Conservation (phyloP, 1,140 invertebrate genomes). For the Procambarus virginalis region DNA sequence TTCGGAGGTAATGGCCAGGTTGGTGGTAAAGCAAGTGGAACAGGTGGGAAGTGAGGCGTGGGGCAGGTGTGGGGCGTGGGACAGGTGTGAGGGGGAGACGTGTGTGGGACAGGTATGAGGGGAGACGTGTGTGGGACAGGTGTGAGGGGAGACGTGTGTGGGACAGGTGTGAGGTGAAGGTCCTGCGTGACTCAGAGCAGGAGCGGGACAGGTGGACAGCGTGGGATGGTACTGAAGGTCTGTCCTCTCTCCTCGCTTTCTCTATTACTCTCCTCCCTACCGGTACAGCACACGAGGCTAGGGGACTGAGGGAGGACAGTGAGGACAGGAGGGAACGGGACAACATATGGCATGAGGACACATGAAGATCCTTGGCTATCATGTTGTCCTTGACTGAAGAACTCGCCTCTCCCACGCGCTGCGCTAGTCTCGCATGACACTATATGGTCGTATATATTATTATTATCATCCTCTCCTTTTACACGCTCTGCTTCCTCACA, state of each 20-base stretch:
- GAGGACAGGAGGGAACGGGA: background rate
- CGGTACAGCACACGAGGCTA: background rate
- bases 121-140: background rate
- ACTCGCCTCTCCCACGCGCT: constrained; percentile 21
- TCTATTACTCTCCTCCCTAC: background rate
- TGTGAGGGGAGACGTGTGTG: too few species aligned
- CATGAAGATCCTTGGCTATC: background rate
- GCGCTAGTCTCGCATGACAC: background rate
- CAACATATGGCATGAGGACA: constrained; percentile 29
- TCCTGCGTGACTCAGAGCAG: too few species aligned
- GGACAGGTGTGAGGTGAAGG: too few species aligned
- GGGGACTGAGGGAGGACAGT: background rate
- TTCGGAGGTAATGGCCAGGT: background rate
- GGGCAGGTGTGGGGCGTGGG: too few species aligned
- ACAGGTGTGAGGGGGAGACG: too few species aligned
- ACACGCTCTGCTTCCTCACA: background rate
- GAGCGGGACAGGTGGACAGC: too few species aligned
- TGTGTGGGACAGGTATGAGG: too few species aligned
- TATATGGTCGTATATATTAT: background rate
- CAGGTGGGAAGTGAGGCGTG: too few species aligned
- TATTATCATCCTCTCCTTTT: background rate
- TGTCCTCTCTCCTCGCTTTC: background rate
- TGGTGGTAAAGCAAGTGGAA: background rate
- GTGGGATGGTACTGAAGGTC: background rate
- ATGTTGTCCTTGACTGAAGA: constrained; percentile 33